These are phyloP conservation scores for Montipora capitata DNA, from an alignment of 92 coral and sea anemone genomes.

Conservation along the genomic window DNA sequence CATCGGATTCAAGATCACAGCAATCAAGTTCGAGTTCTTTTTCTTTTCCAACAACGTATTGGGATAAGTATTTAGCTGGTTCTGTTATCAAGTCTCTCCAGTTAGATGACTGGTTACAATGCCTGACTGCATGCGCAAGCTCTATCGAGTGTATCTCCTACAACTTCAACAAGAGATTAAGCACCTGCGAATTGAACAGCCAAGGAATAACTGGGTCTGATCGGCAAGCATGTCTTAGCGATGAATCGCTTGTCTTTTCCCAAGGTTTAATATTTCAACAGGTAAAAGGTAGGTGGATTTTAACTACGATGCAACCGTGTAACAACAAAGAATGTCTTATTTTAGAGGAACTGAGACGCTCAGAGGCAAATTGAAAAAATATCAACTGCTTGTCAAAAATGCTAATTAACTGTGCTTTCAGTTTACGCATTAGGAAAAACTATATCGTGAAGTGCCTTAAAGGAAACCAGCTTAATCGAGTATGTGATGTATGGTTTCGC, in stretches of 20 bases:
- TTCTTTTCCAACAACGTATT: background rate
- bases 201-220: background rate
- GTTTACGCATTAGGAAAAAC: too few species aligned
- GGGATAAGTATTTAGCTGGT: background rate
- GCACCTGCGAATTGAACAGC: background rate
- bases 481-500: too few species aligned
- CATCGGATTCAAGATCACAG: background rate
- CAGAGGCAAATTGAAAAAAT: too few species aligned
- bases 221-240: background rate
- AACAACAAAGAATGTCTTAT: too few species aligned
- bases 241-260: background rate
- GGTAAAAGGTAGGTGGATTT: constrained; percentile 8
- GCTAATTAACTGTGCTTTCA: too few species aligned
- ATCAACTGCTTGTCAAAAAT: too few species aligned
- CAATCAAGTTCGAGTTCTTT: background rate
- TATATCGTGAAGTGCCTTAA: too few species aligned
- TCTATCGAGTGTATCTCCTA: constrained; percentile 6
- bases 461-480: too few species aligned
- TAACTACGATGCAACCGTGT: too few species aligned
- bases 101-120: constrained; percentile 1
- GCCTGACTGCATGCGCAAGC: constrained; percentile 2
- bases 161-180: background rate
- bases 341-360: too few species aligned
- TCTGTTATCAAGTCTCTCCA: background rate
- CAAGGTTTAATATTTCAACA: constrained; percentile 23